phyloP scores from a whole-genome alignment of 2,888 invertebrate species.

The Ametastegia equiseti region DNA sequence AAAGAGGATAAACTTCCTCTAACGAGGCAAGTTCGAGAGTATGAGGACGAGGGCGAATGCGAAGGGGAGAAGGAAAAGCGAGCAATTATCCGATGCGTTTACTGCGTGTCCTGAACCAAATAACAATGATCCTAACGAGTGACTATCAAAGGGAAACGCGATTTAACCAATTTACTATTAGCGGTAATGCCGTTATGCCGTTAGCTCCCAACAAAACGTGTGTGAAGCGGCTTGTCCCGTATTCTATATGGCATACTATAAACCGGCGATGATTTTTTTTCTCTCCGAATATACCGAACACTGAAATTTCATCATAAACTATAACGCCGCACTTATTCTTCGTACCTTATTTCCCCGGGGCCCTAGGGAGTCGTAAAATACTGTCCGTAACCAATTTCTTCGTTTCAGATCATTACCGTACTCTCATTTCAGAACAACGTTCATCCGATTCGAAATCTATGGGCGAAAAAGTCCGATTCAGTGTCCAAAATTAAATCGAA shows the following conservation, averaged over 20 bases:
- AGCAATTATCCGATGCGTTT: slow-evolving; percentile 22
- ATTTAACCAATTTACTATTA: neutral
- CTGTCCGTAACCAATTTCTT: too few relatives aligned
- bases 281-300: too few relatives aligned
- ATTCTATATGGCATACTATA: neutral
- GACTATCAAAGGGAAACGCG: slow-evolving; percentile 34
- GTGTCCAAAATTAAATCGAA: too few relatives aligned
- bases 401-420: too few relatives aligned
- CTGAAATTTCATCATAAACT: slow-evolving; percentile 3
- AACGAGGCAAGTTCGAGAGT: neutral
- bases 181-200: neutral
- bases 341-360: neutral
- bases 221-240: neutral
- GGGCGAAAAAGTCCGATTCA: too few relatives aligned
- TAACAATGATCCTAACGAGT: slow-evolving; percentile 32
- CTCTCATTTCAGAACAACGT: too few relatives aligned
- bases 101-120: slow-evolving; percentile 26
- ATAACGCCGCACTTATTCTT: neutral
- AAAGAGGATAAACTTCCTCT: neutral
- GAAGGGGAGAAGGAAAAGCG: too few relatives aligned
- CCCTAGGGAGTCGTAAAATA: neutral
- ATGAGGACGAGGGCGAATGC: slow-evolving; percentile 4
- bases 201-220: neutral
- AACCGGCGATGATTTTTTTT: too few relatives aligned
- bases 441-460: too few relatives aligned